Conservation (phyloP, 2,888 invertebrate species). For the Oasisia sp. region DNA sequence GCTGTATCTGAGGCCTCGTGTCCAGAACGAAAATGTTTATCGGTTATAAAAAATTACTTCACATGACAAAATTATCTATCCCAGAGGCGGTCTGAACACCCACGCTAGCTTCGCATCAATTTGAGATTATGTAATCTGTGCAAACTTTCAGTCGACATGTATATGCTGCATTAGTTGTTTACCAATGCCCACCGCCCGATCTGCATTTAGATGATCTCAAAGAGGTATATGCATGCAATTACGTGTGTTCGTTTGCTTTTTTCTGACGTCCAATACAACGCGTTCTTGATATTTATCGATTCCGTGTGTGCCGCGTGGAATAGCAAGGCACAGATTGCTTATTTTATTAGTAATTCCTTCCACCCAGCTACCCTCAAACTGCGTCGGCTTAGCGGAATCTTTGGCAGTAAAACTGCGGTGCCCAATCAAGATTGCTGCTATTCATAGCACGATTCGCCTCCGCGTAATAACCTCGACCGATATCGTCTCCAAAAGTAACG, state of each 20-base stretch:
- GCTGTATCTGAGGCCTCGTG: not conserved
- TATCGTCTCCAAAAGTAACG: not conserved
- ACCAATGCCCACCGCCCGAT: not conserved
- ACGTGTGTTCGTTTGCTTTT: slow-evolving; percentile 1
- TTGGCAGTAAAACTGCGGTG: not conserved
- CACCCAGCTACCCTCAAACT: not conserved
- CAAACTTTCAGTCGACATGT: not conserved
- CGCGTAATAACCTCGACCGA: not conserved
- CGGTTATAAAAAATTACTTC: not conserved
- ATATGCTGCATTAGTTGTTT: not conserved
- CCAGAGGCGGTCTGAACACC: not conserved
- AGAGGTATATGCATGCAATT: not conserved
- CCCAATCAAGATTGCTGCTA: not conserved
- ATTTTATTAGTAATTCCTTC: slow-evolving; percentile 17
- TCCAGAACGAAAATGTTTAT: not conserved
- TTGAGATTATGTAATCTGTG: not conserved
- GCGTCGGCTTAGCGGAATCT: not conserved
- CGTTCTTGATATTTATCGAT: slow-evolving; percentile 13
- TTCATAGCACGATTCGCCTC: not conserved
- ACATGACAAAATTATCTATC: not conserved
- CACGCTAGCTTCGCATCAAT: not conserved
- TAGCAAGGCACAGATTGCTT: not conserved
- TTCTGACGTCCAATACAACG: not conserved
- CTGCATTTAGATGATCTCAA: not conserved
- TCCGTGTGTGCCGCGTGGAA: not conserved